Evolutionary conservation across 2,113 vertebrate species (phyloP).

Genomic region (Garra rufa): DNA sequence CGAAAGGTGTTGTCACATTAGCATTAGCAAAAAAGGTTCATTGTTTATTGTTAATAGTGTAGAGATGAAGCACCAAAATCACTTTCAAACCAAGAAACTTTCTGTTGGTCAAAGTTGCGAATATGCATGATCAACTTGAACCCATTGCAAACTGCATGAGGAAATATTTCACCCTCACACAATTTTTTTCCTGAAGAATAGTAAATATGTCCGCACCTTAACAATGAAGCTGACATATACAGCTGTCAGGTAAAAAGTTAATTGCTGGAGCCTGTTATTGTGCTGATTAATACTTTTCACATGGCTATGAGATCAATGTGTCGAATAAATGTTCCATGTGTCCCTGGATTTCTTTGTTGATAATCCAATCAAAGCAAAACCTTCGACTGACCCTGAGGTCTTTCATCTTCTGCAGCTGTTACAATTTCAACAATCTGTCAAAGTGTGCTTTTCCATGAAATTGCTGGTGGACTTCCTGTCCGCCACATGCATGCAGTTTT

Average conservation of each 20-base stretch:
- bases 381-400: background rate
- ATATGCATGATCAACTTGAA: too few species aligned
- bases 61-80: too few species aligned
- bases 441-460: background rate
- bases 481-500: background rate
- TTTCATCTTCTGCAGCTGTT: constrained; percentile 24
- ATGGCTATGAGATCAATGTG: background rate
- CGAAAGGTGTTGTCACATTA: too few species aligned
- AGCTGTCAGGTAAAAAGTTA: background rate
- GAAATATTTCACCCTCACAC: background rate
- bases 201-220: background rate
- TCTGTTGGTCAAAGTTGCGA: background rate
- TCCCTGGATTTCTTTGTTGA: background rate
- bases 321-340: background rate
- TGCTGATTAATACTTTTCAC: background rate
- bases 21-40: background rate
- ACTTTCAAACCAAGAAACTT: too few species aligned
- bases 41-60: too few species aligned
- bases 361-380: constrained; percentile 17
- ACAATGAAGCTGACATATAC: background rate
- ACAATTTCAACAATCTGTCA: background rate
- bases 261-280: background rate
- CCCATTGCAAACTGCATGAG: background rate
- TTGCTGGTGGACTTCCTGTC: background rate
- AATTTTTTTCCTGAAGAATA: too few species aligned